Percentiles rank a stretch among this genome's conserved stretches.
phyloP scores from a whole-genome alignment of 2,113 vertebrate genomes.

The Telmatochromis brichardi region DNA sequence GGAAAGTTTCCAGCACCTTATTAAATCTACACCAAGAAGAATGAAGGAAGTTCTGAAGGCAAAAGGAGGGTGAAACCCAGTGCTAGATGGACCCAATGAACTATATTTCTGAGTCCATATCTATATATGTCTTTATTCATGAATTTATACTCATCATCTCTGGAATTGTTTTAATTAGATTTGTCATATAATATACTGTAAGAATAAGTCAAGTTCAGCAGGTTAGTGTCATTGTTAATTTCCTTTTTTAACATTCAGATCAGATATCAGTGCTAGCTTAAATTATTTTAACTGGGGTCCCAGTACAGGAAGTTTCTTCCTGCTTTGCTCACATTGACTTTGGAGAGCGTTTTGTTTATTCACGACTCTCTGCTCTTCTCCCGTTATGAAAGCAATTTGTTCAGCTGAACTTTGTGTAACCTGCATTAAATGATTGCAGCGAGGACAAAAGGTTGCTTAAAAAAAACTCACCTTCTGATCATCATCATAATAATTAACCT shows the following conservation, averaged over 20 bases:
- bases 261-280: neutral
- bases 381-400: neutral
- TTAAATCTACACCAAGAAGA: too few relatives aligned
- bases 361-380: neutral
- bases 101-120: neutral
- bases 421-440: neutral
- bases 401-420: conserved; percentile 1
- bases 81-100: rapidly evolving
- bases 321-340: neutral
- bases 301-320: neutral
- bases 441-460: neutral
- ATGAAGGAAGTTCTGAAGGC: neutral
- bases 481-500: conserved; percentile 14
- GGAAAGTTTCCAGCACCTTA: rapidly evolving
- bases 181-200: neutral
- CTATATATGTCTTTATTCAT: neutral
- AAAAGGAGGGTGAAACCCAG: neutral
- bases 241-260: neutral
- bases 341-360: neutral
- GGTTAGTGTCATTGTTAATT: rapidly evolving
- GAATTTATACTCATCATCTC: neutral
- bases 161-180: neutral
- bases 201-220: neutral
- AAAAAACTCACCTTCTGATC: neutral
- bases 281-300: neutral